These are phyloP conservation scores for Sebastes taczanowskii DNA, from an alignment of 2,797 vertebrate genomes.

Conservation along the genomic window DNA sequence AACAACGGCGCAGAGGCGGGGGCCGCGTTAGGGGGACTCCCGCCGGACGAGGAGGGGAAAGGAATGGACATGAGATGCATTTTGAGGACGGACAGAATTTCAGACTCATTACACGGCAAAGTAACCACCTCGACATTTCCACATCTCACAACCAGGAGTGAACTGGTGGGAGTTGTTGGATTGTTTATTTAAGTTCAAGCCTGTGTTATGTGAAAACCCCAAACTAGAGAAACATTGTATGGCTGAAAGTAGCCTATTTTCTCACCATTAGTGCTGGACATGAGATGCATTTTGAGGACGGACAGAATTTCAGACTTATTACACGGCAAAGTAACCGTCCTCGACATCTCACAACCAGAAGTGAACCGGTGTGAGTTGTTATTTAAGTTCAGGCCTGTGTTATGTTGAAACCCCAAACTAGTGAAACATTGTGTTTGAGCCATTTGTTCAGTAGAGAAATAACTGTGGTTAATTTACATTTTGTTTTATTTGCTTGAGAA, in stretches of 20 bases:
- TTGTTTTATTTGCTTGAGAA: too few relatives aligned
- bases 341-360: background rate
- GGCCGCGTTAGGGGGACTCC: slow-evolving; percentile 81
- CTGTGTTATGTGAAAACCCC: background rate
- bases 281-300: slow-evolving; percentile 5
- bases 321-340: background rate
- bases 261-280: background rate
- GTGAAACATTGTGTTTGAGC: background rate
- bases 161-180: background rate
- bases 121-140: background rate
- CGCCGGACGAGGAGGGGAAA: slow-evolving; percentile 74
- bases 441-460: too few relatives aligned
- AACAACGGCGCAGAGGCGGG: slow-evolving; percentile 87
- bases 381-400: too few relatives aligned
- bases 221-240: background rate
- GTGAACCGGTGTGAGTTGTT: background rate
- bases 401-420: background rate
- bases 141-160: background rate
- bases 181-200: background rate
- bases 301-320: slow-evolving; percentile 13
- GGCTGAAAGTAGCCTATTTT: background rate
- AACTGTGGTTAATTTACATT: too few relatives aligned
- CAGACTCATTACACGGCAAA: slow-evolving; percentile 7
- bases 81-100: slow-evolving; percentile 16
- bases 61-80: slow-evolving; percentile 23